Percentiles rank a stretch among this genome's conserved stretches.
These are phyloP conservation scores for Agapornis roseicollis DNA, from an alignment of 2,113 vertebrate species.

Conservation along the genomic window DNA sequence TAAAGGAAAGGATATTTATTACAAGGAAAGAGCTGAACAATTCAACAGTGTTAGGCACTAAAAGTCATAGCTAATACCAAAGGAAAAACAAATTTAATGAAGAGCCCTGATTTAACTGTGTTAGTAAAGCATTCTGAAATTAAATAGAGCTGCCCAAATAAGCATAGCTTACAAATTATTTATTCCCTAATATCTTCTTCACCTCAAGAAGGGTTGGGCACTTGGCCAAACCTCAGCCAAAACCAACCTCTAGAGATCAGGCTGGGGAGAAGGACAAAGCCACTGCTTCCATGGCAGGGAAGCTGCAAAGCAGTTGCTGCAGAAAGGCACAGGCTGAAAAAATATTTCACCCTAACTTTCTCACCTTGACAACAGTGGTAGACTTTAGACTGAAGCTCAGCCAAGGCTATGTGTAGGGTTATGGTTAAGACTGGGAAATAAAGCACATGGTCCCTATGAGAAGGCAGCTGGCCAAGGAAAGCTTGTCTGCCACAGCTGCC, in stretches of 20 bases:
- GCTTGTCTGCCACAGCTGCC: background rate
- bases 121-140: background rate
- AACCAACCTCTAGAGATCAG: background rate
- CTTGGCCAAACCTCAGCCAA: background rate
- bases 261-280: background rate
- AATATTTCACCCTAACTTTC: background rate
- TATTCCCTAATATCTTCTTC: background rate
- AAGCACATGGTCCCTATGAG: background rate
- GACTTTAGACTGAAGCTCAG: background rate
- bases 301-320: background rate
- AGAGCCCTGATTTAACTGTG: background rate
- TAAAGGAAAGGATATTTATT: background rate
- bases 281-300: too few relatives aligned
- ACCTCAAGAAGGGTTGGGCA: background rate
- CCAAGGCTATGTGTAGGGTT: background rate
- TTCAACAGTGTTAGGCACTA: background rate
- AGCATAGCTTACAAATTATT: background rate
- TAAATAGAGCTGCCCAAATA: background rate
- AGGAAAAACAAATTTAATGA: background rate
- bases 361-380: background rate
- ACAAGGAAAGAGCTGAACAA: background rate
- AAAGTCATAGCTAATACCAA: background rate
- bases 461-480: background rate
- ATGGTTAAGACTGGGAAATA: background rate
- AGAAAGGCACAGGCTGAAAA: background rate